Base-by-base conservation (phyloP, 1,140 invertebrate species). In the Ladona fulva region DNA sequence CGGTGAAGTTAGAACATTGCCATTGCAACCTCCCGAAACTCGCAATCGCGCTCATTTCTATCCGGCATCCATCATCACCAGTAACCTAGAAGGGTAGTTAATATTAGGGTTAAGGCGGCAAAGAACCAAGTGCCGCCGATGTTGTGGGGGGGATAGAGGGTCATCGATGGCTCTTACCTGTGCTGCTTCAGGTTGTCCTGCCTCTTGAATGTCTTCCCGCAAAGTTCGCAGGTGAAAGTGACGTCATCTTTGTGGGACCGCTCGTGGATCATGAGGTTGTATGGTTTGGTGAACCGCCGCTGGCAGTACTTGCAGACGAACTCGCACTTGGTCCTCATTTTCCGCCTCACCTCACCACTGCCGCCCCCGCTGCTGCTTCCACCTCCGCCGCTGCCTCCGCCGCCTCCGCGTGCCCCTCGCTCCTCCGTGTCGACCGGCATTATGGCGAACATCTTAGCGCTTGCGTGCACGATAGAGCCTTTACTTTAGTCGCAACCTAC, bases 281-380 rank as follows among this genome's bases (percentile, higher is more conserved):
- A 99, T 79, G 96, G 95, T 89, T 99, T 99, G 83, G 96, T 99
- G 90, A 99, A 99, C 83, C 97, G 91, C 83, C 98, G 92, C 87
- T 97, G 93, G 90, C 98, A 99, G 90, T 95, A 99, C 87, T 97
- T 96, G 92, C 98, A 99, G 86, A 99, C 95, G 88, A 97, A 99
- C 89, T 99, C 94, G 89, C 96, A 97, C 89, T 97, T 94, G 87
- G 93, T 90, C 86, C 93, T 89, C 92, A 94, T 94, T 89, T 94
- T 97, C 86, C 95, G 93, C 86, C 95, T 91, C 89, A 94, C 95
- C 89, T 95, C 93, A 87, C 93, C 90, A 87, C 92, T 19, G 37
- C 29, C 24, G 74, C 52, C 52, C 52, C 16, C 52, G 14, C 52
- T 95, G 93, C 86, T 95, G 91, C 89, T 94, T 95, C 89, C 94